These are phyloP conservation scores for Drosophila azteca DNA, from an alignment of 1,140 invertebrate genomes.

Conservation along the genomic window DNA sequence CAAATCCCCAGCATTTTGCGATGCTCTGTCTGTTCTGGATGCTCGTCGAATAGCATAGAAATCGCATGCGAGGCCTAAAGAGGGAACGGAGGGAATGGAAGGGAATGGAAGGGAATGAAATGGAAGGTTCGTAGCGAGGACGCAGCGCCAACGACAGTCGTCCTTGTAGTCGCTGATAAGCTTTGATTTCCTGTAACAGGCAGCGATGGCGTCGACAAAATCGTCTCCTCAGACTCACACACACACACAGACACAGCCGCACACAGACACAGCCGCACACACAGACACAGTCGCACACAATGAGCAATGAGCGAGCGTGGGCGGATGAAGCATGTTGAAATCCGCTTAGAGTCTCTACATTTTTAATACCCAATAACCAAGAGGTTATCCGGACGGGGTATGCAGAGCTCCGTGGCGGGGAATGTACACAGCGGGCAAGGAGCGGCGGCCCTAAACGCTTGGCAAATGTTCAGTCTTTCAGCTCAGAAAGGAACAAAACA, in stretches of 20 bases:
- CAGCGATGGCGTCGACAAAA: constrained; percentile 51
- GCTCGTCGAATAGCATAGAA: constrained; percentile 52
- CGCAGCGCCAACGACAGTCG: constrained; percentile 48
- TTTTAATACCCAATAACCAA: constrained; percentile 51
- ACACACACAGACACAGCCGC: constrained; percentile 6
- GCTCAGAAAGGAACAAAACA: too few species aligned
- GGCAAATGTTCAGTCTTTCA: too few species aligned
- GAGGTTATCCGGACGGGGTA: constrained; percentile 21
- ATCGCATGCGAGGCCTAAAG: constrained; percentile 42
- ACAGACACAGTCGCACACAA: constrained; percentile 14
- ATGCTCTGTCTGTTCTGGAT: constrained; percentile 5
- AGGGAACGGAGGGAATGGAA: constrained; percentile 4
- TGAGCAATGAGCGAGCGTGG: constrained; percentile 32
- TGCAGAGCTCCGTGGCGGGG: constrained; percentile 4
- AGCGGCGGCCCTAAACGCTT: too few species aligned
- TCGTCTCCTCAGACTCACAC: constrained; percentile 36
- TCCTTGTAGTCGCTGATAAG: constrained; percentile 61
- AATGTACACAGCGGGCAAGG: background rate
- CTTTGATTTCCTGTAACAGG: constrained; percentile 58
- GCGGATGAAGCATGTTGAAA: constrained; percentile 49
- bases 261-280: background rate
- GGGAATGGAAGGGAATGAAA: background rate
- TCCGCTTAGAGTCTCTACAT: constrained; percentile 52
- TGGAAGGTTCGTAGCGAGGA: constrained; percentile 3
- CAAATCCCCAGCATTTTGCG: constrained; percentile 39